Percentiles rank a stretch among this genome's conserved stretches.
These are phyloP conservation scores for Watsonalla cultraria DNA, from an alignment of 2,888 invertebrate genomes.

Conservation along the genomic window DNA sequence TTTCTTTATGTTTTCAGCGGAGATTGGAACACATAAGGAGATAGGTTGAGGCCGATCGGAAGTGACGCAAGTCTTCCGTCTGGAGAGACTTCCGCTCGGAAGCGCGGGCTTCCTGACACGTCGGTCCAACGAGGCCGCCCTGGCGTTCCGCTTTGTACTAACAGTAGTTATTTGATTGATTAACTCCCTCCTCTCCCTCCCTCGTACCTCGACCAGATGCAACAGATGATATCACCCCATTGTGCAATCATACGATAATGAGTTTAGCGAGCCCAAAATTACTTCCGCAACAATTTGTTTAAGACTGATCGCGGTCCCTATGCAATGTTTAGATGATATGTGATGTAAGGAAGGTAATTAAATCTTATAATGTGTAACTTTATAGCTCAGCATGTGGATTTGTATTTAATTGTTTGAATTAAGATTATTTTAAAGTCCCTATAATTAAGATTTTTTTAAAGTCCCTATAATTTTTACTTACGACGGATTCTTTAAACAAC, in stretches of 20 bases:
- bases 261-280: background rate
- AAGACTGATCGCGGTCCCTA: background rate
- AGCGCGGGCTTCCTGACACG: slow-evolving; percentile 55
- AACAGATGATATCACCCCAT: background rate
- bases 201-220: no score
- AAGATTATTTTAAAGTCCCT: no score
- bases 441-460: no score
- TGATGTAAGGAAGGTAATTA: no score
- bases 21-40: slow-evolving; percentile 12
- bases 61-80: slow-evolving; percentile 50
- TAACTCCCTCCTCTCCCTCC: slow-evolving; percentile 3
- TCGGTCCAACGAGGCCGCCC: slow-evolving; percentile 42
- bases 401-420: no score
- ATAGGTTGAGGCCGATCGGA: slow-evolving; percentile 38
- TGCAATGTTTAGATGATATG: background rate
- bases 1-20: background rate
- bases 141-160: slow-evolving; percentile 31
- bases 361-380: background rate
- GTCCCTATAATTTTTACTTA: no score
- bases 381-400: background rate
- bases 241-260: background rate
- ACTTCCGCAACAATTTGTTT: background rate
- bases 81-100: slow-evolving; percentile 63
- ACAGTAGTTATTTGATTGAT: slow-evolving; percentile 9
- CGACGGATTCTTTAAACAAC: no score